phyloP scores from a whole-genome alignment of 2,113 vertebrate genomes.

The Eptesicus fuscus region DNA sequence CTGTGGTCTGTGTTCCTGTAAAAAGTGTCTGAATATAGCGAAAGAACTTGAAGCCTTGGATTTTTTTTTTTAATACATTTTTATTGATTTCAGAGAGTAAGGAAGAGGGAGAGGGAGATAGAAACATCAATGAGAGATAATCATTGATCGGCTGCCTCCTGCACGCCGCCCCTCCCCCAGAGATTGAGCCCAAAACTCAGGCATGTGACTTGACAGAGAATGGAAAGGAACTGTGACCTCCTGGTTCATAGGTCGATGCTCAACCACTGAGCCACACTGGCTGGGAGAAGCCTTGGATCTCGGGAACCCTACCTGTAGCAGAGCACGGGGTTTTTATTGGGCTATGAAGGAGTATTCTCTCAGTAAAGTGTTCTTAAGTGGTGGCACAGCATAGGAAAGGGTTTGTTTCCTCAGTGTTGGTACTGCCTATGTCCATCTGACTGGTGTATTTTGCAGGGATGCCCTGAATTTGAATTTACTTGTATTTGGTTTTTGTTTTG shows the following conservation, averaged over 20 bases:
- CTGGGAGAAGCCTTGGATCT: background rate
- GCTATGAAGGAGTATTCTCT: background rate
- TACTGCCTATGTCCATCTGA: background rate
- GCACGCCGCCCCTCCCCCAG: accelerated
- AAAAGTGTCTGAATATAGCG: background rate
- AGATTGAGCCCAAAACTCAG: too few species aligned
- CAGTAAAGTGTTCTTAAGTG: background rate
- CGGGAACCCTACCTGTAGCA: background rate
- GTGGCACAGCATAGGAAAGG: background rate
- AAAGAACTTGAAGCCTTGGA: background rate
- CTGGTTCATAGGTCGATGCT: too few species aligned
- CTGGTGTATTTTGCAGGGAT: background rate
- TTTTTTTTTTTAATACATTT: too few species aligned
- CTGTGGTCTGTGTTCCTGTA: background rate
- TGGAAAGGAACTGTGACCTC: too few species aligned
- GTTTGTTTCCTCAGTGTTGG: background rate
- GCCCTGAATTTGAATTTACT: background rate
- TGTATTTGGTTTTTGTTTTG: background rate
- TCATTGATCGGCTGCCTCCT: too few species aligned
- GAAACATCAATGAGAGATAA: too few species aligned
- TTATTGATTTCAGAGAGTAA: too few species aligned
- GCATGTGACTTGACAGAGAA: too few species aligned
- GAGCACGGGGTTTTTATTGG: background rate
- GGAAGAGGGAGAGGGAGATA: too few species aligned
- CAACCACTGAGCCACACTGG: too few species aligned